Conservation (phyloP, 2,113 vertebrate genomes). For the Morone chrysops region DNA sequence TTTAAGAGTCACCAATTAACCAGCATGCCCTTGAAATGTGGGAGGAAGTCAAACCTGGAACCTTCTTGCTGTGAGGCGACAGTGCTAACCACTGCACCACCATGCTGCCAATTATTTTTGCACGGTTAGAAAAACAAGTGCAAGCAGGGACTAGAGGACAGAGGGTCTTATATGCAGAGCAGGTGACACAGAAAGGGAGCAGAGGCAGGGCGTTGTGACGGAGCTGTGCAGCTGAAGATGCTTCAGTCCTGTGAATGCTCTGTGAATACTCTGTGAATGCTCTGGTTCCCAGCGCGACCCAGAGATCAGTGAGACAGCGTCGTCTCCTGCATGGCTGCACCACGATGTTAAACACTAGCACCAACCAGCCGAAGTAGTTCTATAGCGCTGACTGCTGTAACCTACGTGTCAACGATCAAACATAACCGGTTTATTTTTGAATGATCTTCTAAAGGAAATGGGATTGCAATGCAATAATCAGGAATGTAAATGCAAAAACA, state of each 20-base stretch:
- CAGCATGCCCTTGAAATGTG: too few species aligned
- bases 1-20: too few species aligned
- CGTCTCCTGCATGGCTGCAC: constrained; percentile 11
- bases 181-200: constrained; percentile 13
- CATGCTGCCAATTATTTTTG: too few species aligned
- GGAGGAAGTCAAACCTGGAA: too few species aligned
- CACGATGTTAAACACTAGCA: background rate
- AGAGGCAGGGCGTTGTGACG: background rate
- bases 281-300: background rate
- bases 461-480: background rate
- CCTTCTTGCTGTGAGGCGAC: too few species aligned
- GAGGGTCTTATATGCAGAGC: background rate
- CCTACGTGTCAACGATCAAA: background rate
- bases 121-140: background rate
- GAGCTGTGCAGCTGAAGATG: background rate
- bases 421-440: background rate
- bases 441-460: too few species aligned
- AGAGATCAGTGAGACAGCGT: background rate
- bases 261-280: background rate
- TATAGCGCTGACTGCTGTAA: background rate
- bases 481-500: background rate
- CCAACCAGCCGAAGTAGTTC: background rate
- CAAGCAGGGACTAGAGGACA: background rate
- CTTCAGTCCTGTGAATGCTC: background rate
- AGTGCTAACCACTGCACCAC: too few species aligned